These are phyloP conservation scores for Chamaedrilus cognettii DNA, from an alignment of 2,888 invertebrate species.

Conservation along the genomic window DNA sequence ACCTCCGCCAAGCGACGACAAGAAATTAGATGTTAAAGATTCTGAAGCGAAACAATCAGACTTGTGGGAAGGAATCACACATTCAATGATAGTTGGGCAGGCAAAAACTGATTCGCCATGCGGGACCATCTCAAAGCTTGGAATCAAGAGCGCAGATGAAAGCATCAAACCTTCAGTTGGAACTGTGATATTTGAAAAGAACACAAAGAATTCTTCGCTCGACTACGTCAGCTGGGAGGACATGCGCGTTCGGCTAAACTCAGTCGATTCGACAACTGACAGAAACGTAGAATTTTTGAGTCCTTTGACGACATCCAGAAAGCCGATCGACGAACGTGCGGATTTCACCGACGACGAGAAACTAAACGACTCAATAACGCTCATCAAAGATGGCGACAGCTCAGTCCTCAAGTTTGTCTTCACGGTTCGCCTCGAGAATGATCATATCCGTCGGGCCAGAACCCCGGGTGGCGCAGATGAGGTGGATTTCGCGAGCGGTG, in stretches of 20 bases:
- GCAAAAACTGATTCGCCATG: neutral
- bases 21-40: too few relatives aligned
- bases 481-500: neutral
- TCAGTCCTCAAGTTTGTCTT: slow-evolving; percentile 25
- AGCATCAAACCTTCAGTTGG: neutral
- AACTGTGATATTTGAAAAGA: neutral
- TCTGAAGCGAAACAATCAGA: neutral
- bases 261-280: neutral
- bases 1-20: neutral
- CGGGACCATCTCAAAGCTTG: neutral
- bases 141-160: neutral
- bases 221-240: slow-evolving; percentile 1
- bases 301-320: neutral
- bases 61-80: neutral
- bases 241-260: neutral
- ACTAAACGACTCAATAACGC: slow-evolving; percentile 5
- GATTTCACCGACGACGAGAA: neutral
- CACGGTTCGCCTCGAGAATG: slow-evolving; percentile 24
- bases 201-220: neutral
- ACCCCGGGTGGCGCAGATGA: neutral
- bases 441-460: slow-evolving; percentile 4
- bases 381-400: slow-evolving; percentile 18
- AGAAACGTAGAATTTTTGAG: too few relatives aligned
- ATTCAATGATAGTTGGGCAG: neutral
- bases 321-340: neutral